Evolutionary conservation across 2,797 vertebrate genomes (phyloP).

Genomic region (Rhabdophis nuchalis): DNA sequence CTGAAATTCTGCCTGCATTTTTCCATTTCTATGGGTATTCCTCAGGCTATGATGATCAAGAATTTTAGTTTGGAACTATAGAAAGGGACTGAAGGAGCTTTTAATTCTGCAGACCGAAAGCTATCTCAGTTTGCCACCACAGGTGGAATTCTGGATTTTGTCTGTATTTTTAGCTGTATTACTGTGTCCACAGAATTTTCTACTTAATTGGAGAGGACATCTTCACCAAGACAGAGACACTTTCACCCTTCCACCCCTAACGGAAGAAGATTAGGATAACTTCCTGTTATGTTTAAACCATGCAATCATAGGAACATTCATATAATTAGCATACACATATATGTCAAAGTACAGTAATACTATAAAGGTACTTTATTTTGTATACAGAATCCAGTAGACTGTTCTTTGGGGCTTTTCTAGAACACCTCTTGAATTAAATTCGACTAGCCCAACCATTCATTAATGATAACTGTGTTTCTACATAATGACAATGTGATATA

Average conservation of each 20-base stretch:
- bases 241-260: not conserved
- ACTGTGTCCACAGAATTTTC: not conserved
- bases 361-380: constrained; percentile 32
- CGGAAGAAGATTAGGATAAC: not conserved
- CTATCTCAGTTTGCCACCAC: not conserved
- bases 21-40: not conserved
- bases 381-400: constrained; percentile 15
- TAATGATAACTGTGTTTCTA: constrained; percentile 53
- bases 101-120: not conserved
- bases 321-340: constrained; percentile 6
- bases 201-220: not conserved
- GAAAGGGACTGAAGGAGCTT: not conserved
- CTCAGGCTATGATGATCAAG: not conserved
- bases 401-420: constrained; percentile 40
- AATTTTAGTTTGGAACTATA: not conserved
- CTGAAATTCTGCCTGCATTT: not conserved
- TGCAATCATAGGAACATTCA: constrained; percentile 4
- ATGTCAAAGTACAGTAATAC: constrained; percentile 10
- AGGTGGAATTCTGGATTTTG: not conserved
- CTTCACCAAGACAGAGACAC: not conserved
- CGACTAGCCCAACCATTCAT: constrained; percentile 45
- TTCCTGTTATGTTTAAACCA: not conserved
- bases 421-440: constrained; percentile 46
- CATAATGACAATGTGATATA: constrained; percentile 52
- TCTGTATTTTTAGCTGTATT: too few species aligned